These are phyloP conservation scores for Chrysolina oricalcia DNA, from an alignment of 2,888 invertebrate species.

Conservation along the genomic window DNA sequence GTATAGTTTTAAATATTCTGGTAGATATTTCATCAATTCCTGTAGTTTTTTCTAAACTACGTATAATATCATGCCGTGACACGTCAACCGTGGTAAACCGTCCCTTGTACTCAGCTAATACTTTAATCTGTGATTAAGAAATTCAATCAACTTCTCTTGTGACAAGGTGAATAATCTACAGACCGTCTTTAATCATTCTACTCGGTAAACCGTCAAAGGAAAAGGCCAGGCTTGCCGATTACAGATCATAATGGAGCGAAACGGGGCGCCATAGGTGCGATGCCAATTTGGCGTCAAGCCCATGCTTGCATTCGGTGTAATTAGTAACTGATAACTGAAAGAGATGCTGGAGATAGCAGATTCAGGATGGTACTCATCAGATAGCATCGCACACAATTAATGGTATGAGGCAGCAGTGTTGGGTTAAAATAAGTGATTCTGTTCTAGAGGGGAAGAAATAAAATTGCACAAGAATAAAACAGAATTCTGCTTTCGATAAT, in stretches of 20 bases:
- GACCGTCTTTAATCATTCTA: constrained; percentile 44
- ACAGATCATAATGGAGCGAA: constrained; percentile 25
- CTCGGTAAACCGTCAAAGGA: constrained; percentile 45
- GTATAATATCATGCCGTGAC: too few species aligned
- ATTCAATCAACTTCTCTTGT: constrained; percentile 43
- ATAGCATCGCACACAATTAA: background rate
- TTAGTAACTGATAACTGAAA: background rate
- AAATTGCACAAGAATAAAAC: background rate
- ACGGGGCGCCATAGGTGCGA: constrained; percentile 51
- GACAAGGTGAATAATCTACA: constrained; percentile 45
- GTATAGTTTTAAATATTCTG: background rate
- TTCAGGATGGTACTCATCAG: background rate
- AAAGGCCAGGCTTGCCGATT: constrained; percentile 50
- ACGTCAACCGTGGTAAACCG: too few species aligned
- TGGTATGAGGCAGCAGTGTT: background rate
- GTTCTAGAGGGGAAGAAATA: too few species aligned
- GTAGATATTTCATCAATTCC: background rate
- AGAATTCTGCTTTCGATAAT: background rate
- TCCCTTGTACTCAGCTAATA: constrained; percentile 27
- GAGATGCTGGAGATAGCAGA: background rate
- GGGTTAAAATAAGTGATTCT: too few species aligned
- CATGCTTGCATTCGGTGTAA: constrained; percentile 34
- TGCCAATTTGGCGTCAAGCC: constrained; percentile 61
- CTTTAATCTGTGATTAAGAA: constrained; percentile 47
- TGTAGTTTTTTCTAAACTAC: background rate